Base-by-base conservation (phyloP, 2,797 vertebrate species). In the Heliangelus exortis region DNA sequence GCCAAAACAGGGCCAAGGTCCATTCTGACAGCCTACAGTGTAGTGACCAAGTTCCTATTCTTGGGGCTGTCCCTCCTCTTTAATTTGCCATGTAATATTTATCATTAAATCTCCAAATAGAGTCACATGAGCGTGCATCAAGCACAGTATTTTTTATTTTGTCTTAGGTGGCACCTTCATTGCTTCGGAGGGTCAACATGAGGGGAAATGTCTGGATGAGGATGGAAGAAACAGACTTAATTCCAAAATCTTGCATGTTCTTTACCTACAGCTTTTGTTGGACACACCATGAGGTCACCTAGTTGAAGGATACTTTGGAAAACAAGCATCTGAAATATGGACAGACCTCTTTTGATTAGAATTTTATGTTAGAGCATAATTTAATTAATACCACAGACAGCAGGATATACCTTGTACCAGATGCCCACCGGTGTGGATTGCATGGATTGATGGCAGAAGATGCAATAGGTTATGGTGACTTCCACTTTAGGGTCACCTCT, bases 231-330 rank as follows among this genome's bases (percentile, higher is more conserved):
- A 26, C 3, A 48, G 13, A 7, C 25, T 43, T 26, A 21, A 82
- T 54, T 6, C 25, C 26, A 54, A 58, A 91, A 69, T 39, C 29
- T 80, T 29, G 5, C 10, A 23, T 2, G 13, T 75, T 2, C 33
- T 76, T 25, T 54, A 13, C 14, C 28, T 54, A 13, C 14, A 72
- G 3, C 7, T 5, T 63, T 13, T 57, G 31, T 10, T 65, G 11
- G 12, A 23, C 1, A 6, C 10, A 29, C 10, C 0, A 0, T 21
- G 36, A 23, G 3, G 7, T 58, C 34, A 47, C 23, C 4, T 36
- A 43, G 20, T 39, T 22, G 3, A 69, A 59, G 19, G 6, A 10
- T 22, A 8, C 8, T 80, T 59, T 14, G 7, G 15, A 80, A 74
- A 26, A 18, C 3, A 62, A 21, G 14, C 3, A 18, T 41, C 6